Conservation (phyloP, 2,113 vertebrate genomes). For the Chaetodon trifascialis region DNA sequence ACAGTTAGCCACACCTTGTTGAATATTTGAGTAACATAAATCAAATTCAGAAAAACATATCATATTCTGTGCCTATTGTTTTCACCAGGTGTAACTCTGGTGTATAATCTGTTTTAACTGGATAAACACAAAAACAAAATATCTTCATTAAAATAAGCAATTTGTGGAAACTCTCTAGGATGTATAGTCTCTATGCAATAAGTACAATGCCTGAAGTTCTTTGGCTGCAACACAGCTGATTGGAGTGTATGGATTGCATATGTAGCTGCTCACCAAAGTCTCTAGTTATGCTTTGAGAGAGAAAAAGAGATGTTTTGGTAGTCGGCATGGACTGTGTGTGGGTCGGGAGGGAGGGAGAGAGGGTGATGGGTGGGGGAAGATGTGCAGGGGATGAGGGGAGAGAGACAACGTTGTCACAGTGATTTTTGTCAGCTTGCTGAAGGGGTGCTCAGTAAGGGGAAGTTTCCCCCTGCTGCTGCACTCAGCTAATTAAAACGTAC, state of each 20-base stretch:
- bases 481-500: slow-evolving; percentile 72
- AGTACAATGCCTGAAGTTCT: slow-evolving; percentile 9
- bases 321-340: slow-evolving; percentile 16
- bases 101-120: background rate
- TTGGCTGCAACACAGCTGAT: slow-evolving; percentile 12
- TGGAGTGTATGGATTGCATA: slow-evolving; percentile 20
- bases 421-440: slow-evolving; percentile 62
- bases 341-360: background rate
- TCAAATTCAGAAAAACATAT: background rate
- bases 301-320: slow-evolving; percentile 13
- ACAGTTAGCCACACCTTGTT: too few relatives aligned
- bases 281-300: slow-evolving; percentile 3
- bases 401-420: slow-evolving; percentile 62
- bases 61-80: background rate
- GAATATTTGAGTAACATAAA: background rate
- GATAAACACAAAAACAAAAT: slow-evolving; percentile 22
- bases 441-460: slow-evolving; percentile 33
- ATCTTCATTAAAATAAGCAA: slow-evolving; percentile 26
- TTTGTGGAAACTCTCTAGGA: background rate
- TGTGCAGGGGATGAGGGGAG: background rate
- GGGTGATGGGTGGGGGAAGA: background rate
- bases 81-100: too few relatives aligned
- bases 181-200: slow-evolving; percentile 1
- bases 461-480: slow-evolving; percentile 49
- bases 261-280: slow-evolving; percentile 6